phyloP scores from a whole-genome alignment of 1,140 invertebrate genomes.

The Hydropsyche tenuis region DNA sequence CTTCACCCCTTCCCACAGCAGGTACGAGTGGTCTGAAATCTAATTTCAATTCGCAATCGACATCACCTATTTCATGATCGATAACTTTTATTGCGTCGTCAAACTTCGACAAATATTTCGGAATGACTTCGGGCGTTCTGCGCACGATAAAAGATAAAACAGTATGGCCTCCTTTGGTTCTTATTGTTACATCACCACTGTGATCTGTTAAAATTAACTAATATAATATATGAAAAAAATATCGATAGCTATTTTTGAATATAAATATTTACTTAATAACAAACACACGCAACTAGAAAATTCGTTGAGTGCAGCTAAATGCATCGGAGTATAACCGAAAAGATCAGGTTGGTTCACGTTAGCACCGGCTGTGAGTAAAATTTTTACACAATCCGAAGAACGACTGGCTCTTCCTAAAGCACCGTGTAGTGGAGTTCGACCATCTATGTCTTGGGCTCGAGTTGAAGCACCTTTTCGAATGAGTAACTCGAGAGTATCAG shows the following conservation, averaged over 20 bases:
- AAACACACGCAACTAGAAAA: conserved; percentile 77
- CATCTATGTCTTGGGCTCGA: conserved; percentile 70
- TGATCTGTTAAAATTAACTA: conserved; percentile 58
- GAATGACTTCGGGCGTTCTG: conserved; percentile 79
- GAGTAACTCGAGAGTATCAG: conserved; percentile 73
- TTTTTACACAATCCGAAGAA: conserved; percentile 72
- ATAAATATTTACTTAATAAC: conserved; percentile 64
- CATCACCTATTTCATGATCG: conserved; percentile 81
- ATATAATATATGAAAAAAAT: neutral
- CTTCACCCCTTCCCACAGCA: conserved; percentile 68
- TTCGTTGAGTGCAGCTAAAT: conserved; percentile 85
- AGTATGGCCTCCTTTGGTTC: conserved; percentile 80
- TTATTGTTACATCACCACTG: conserved; percentile 81
- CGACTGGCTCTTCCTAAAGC: conserved; percentile 78
- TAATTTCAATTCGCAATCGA: conserved; percentile 80
- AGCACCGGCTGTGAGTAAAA: conserved; percentile 72
- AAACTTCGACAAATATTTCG: conserved; percentile 73
- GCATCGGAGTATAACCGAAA: conserved; percentile 81
- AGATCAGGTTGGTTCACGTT: conserved; percentile 78
- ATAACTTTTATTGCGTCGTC: conserved; percentile 78
- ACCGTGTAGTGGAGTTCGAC: conserved; percentile 78
- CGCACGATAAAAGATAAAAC: conserved; percentile 81
- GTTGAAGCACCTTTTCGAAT: conserved; percentile 69
- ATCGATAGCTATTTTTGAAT: neutral
- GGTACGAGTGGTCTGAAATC: conserved; percentile 77